Percentiles rank a stretch among this genome's conserved stretches.
phyloP scores from a whole-genome alignment of 2,113 vertebrate species.

The Trachemys scripta region DNA sequence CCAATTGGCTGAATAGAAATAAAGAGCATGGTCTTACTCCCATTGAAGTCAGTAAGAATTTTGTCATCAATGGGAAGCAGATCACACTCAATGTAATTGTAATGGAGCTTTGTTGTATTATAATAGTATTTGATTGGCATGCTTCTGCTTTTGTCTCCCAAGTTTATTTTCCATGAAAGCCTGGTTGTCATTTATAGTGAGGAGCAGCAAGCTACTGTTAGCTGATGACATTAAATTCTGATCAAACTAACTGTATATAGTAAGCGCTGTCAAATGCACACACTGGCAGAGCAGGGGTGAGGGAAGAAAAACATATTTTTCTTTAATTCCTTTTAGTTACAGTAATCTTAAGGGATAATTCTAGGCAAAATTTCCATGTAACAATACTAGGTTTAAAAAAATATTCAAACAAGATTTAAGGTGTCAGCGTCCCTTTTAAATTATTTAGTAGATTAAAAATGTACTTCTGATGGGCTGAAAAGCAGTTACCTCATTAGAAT shows the following conservation, averaged over 20 bases:
- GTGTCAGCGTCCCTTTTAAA: background rate
- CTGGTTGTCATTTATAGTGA: background rate
- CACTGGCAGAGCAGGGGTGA: background rate
- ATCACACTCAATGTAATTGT: background rate
- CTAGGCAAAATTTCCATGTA: background rate
- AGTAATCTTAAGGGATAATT: background rate
- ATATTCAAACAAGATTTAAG: background rate
- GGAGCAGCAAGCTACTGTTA: background rate
- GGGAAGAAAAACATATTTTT: background rate
- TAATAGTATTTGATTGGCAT: background rate
- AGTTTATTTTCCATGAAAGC: background rate
- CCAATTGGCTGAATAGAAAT: background rate
- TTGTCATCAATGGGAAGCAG: background rate
- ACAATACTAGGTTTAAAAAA: background rate
- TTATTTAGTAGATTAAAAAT: background rate
- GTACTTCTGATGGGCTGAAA: background rate
- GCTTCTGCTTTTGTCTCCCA: background rate
- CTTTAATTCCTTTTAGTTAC: background rate
- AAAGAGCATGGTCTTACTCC: background rate
- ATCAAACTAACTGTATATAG: background rate
- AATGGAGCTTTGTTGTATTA: background rate
- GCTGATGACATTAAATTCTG: background rate
- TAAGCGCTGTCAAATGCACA: background rate
- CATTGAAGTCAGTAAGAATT: background rate
- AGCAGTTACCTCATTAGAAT: background rate